phyloP scores from a whole-genome alignment of 2,888 invertebrate genomes.

The Nowickia ferox region DNA sequence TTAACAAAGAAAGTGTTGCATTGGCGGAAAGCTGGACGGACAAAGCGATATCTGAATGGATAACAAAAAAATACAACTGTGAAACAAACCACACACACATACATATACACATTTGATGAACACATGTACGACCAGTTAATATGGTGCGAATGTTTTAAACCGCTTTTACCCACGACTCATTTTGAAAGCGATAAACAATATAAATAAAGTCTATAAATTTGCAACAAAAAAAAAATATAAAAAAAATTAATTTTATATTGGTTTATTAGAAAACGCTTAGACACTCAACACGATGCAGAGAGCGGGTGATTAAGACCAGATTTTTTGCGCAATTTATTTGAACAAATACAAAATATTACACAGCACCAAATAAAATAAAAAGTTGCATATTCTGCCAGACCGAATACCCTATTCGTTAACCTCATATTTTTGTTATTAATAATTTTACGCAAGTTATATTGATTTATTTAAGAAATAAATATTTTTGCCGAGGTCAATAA shows the following conservation, averaged over 20 bases:
- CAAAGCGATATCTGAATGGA: slow-evolving; percentile 33
- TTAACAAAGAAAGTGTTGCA: slow-evolving; percentile 54
- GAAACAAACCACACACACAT: slow-evolving; percentile 32
- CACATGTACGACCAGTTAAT: slow-evolving; percentile 21
- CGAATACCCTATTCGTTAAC: slow-evolving; percentile 7
- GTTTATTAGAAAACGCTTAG: slow-evolving; percentile 31
- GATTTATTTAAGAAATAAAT: too few species aligned
- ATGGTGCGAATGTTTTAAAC: slow-evolving; percentile 69
- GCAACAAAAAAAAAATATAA: slow-evolving; percentile 6
- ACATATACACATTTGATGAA: not conserved
- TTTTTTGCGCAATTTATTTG: slow-evolving; percentile 52
- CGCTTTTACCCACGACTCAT: slow-evolving; percentile 70
- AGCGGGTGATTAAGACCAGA: slow-evolving; percentile 52
- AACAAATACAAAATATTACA: slow-evolving; percentile 2
- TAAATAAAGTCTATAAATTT: slow-evolving; percentile 49
- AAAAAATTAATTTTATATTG: slow-evolving; percentile 31
- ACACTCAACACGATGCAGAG: slow-evolving; percentile 10
- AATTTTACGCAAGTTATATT: too few species aligned
- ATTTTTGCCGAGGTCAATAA: too few species aligned
- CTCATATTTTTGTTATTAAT: not conserved
- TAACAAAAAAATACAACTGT: slow-evolving; percentile 31
- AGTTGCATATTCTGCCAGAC: not conserved
- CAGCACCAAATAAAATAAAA: not conserved
- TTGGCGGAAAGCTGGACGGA: slow-evolving; percentile 40
- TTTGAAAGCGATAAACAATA: slow-evolving; percentile 56